A percentile compares a stretch with the other conserved stretches of the same genome.
phyloP scores from a whole-genome alignment of 2,888 invertebrate species.

The Oscheius sp. region DNA sequence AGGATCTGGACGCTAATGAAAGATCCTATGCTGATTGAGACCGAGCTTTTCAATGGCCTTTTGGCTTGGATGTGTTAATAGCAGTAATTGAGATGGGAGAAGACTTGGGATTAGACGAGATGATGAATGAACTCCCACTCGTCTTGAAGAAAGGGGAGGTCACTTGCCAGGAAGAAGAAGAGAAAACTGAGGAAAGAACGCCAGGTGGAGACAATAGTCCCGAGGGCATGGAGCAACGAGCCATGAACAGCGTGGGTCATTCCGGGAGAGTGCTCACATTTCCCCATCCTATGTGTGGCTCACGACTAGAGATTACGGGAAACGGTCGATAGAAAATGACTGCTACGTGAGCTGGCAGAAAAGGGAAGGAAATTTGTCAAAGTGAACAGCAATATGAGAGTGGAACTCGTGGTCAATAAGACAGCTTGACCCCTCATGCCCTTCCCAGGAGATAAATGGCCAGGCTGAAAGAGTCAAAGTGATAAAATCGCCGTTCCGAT shows the following conservation, averaged over 20 bases:
- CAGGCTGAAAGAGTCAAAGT: conserved; percentile 6
- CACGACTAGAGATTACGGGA: too few relatives aligned
- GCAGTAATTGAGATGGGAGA: conserved; percentile 5
- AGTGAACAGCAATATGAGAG: background rate
- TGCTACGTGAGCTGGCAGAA: too few relatives aligned
- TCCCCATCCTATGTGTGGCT: background rate
- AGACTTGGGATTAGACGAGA: conserved; percentile 3
- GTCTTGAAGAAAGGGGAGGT: background rate
- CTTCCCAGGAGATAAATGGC: background rate
- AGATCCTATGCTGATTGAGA: conserved; percentile 1
- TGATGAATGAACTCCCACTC: background rate
- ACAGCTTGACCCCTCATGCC: background rate
- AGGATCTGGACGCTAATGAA: background rate
- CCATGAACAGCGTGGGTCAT: conserved; percentile 22
- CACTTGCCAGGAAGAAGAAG: background rate
- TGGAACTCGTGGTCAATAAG: background rate
- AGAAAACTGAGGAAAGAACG: conserved; percentile 2
- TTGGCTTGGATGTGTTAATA: conserved; percentile 12
- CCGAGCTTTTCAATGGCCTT: background rate
- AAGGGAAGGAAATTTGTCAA: too few relatives aligned
- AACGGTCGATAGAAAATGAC: too few relatives aligned
- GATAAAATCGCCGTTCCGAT: conserved; percentile 24
- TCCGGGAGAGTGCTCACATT: conserved; percentile 18
- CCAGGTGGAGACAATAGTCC: conserved; percentile 14
- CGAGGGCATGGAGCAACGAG: conserved; percentile 15